phyloP scores from a whole-genome alignment of 2,888 invertebrate species.

The Creontiades dilutus region DNA sequence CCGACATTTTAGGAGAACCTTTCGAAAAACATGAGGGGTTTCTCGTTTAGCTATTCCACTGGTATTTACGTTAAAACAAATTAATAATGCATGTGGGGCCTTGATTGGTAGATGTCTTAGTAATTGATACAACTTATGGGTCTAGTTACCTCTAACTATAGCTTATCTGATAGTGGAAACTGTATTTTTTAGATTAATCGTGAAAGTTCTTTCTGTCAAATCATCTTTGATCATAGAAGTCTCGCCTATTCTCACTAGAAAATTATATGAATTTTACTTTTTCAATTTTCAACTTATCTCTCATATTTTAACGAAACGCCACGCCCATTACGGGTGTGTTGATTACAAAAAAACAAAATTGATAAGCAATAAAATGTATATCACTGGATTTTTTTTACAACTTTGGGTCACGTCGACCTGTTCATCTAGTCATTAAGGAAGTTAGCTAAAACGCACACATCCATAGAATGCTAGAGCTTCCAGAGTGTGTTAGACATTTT shows the following conservation, averaged over 20 bases:
- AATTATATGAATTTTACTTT: neutral
- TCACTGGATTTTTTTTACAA: neutral
- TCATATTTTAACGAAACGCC: neutral
- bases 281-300: neutral
- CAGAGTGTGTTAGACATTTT: neutral
- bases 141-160: too few species aligned
- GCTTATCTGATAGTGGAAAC: too few species aligned
- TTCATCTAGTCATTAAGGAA: neutral
- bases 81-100: too few species aligned
- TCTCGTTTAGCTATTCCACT: too few species aligned
- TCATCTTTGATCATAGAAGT: too few species aligned
- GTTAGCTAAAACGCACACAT: neutral
- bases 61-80: too few species aligned
- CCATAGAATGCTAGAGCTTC: conserved; percentile 27
- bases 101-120: too few species aligned
- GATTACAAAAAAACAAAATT: neutral
- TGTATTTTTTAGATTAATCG: too few species aligned
- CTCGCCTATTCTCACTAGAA: neutral
- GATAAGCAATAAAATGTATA: neutral
- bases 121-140: too few species aligned
- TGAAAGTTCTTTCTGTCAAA: too few species aligned
- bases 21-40: too few species aligned
- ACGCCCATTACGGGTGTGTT: neutral
- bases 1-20: too few species aligned
- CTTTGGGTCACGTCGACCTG: neutral